Conservation (phyloP, 2,797 vertebrate genomes). For the Hypotaenidia philippensis region DNA sequence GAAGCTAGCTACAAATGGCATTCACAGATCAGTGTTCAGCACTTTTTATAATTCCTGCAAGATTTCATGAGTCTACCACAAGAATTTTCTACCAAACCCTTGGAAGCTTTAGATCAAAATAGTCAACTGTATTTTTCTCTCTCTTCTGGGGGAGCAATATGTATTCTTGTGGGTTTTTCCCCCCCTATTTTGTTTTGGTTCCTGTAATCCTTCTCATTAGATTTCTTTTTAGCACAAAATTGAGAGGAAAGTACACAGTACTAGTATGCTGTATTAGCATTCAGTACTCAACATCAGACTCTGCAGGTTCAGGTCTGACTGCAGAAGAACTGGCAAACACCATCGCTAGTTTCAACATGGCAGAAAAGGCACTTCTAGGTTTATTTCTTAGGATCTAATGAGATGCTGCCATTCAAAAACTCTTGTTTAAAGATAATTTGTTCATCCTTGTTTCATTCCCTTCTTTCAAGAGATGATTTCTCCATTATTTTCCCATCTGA, state of each 20-base stretch:
- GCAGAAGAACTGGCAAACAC: background rate
- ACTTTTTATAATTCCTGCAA: background rate
- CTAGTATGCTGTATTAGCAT: background rate
- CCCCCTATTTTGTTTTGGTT: background rate
- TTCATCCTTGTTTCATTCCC: background rate
- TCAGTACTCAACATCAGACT: background rate
- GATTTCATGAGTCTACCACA: background rate
- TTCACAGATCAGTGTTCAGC: background rate
- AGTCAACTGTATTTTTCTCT: background rate
- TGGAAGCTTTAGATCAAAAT: background rate
- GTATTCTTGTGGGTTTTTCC: no score
- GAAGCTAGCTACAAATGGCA: conserved; percentile 32
- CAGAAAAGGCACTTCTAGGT: background rate
- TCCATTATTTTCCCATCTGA: background rate
- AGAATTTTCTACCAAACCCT: background rate
- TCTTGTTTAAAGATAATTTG: background rate
- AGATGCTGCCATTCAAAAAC: background rate
- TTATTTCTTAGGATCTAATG: background rate
- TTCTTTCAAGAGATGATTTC: background rate
- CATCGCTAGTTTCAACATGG: background rate
- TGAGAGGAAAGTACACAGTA: background rate
- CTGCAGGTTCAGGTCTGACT: background rate
- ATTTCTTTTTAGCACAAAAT: background rate
- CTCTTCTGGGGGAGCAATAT: background rate
- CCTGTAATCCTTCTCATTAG: background rate